Evolutionary conservation across 2,888 invertebrate genomes (phyloP), one percentile per base, ranked within the genome.

Genomic region (Hyposoter didymator): DNA sequence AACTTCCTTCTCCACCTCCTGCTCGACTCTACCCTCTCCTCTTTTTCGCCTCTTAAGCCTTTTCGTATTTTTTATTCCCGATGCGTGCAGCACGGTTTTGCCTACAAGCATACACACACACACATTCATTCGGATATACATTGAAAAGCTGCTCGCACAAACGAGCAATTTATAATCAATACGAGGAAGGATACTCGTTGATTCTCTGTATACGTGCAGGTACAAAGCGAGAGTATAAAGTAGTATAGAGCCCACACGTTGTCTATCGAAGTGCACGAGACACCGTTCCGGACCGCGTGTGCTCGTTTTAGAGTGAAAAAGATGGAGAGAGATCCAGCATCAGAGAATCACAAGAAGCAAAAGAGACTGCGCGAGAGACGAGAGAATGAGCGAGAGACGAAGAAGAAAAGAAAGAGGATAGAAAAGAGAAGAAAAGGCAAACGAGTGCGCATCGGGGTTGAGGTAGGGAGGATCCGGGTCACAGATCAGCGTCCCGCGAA

Each of bases 401-500:
- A 47, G 32, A 78, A 59, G 81, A 67, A 62, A 52, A 47, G 49
- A 66, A 76, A 64, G 66, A 83, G 67, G 88, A 88, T 86, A 84
- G 90, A 88, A 85, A 87, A 87, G 88, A 88, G 90, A 88, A 88
- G 88, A 90, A 89, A 90, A 89, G 90, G 89, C 89, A 90, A 90
- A 89, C 88, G 88, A 90, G 90, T 87, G 90, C 88, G 88, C 88
- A 86, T 89, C 88, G 90, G 90, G 90, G 90, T 88, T 90, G 91
- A 90, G 92, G 93, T 92, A 92, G 93, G 93, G 93, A 93, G 93
- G 93, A 93, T 93, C 93, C 93, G 93, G 93, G 93, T 93, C 93
- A 93, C 93, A 93, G 93, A 93, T 93, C 93, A 93, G 92, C 92
- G 89, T 91, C 91, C 92, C 91, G 92, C 76, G 91, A 91, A 90